These are phyloP conservation scores for Lucinisca nassula DNA, from an alignment of 2,888 invertebrate species.

Conservation along the genomic window DNA sequence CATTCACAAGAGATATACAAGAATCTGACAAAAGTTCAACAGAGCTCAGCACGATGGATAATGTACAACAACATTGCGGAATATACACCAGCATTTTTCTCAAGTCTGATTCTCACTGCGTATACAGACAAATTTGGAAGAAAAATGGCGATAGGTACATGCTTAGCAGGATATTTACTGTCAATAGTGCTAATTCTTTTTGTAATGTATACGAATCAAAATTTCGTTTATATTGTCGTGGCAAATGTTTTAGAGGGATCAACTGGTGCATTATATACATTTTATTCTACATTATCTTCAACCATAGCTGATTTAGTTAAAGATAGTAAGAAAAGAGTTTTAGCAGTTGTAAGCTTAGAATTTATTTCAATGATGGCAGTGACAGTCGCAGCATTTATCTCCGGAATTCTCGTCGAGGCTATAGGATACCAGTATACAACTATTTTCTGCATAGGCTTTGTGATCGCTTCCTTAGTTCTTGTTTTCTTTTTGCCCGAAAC, in stretches of 20 bases:
- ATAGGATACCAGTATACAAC: constrained; percentile 45
- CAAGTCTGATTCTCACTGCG: constrained; percentile 32
- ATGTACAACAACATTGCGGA: constrained; percentile 29
- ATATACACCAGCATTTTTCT: constrained; percentile 28
- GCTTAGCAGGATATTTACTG: constrained; percentile 23
- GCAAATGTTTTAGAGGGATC: constrained; percentile 30
- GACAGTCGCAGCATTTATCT: constrained; percentile 26
- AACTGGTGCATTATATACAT: constrained; percentile 21
- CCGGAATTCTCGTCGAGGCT: constrained; percentile 50
- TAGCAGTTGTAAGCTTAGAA: constrained; percentile 48
- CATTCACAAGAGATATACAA: constrained; percentile 10
- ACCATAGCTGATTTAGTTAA: constrained; percentile 52
- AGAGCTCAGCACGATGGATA: constrained; percentile 36
- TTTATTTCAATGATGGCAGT: neutral
- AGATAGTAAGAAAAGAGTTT: constrained; percentile 20
- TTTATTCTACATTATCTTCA: constrained; percentile 33
- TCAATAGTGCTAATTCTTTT: neutral
- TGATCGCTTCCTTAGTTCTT: constrained; percentile 25
- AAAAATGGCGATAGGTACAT: constrained; percentile 44
- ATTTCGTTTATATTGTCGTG: constrained; percentile 10
- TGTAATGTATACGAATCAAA: constrained; percentile 24
- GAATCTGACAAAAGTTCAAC: constrained; percentile 30
- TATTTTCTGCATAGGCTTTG: constrained; percentile 21
- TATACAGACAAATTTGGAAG: constrained; percentile 57
- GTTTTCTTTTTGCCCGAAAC: constrained; percentile 50